These are phyloP conservation scores for Trochalopteron elliotii DNA, from an alignment of 2,113 vertebrate genomes.

Conservation along the genomic window DNA sequence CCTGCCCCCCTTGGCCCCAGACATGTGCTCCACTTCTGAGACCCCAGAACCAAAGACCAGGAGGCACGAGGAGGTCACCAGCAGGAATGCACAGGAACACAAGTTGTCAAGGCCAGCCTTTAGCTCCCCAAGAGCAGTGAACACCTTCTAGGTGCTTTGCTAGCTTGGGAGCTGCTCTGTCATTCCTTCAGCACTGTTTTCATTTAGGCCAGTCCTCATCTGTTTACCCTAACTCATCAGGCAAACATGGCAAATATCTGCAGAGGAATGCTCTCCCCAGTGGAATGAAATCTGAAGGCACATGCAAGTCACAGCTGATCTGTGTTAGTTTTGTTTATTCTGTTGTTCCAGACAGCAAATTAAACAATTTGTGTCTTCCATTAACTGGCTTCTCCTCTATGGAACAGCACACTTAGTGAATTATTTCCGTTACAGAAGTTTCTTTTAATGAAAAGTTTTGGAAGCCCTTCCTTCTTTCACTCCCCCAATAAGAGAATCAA, in stretches of 20 bases:
- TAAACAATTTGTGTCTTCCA: not conserved
- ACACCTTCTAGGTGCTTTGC: not conserved
- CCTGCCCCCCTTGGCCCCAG: rapidly evolving
- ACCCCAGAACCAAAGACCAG: not conserved
- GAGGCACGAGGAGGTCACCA: not conserved
- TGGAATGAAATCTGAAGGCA: not conserved
- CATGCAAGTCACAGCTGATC: not conserved
- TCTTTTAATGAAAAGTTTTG: not conserved
- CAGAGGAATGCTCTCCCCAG: not conserved
- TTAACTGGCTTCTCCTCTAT: not conserved
- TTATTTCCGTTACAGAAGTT: not conserved
- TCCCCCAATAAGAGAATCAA: not conserved
- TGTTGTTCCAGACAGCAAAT: not conserved
- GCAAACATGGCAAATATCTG: not conserved
- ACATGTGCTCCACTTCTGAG: not conserved
- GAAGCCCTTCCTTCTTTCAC: not conserved
- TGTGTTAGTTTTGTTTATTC: not conserved
- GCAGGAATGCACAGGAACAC: not conserved
- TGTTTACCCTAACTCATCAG: not conserved
- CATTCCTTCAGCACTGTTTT: not conserved
- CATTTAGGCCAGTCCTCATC: not conserved
- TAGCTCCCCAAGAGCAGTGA: not conserved
- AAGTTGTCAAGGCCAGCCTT: not conserved
- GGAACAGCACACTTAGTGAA: not conserved
- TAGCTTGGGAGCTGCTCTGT: not conserved